phyloP scores from a whole-genome alignment of 2,797 vertebrate species.

The Coreius guichenoti region DNA sequence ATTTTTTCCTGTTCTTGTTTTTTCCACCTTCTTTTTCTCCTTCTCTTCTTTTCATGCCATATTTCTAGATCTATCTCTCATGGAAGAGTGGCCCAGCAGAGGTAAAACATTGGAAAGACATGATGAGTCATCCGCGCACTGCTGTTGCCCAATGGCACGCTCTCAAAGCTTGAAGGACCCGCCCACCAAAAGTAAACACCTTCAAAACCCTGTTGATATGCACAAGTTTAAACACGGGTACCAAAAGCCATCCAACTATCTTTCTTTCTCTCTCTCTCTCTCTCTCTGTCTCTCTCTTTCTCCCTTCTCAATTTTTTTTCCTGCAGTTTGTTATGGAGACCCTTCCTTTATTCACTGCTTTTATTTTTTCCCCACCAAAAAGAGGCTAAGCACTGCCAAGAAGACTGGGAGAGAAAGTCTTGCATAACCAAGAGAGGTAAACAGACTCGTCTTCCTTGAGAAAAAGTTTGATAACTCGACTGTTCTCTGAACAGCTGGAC shows the following conservation, averaged over 20 bases:
- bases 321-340: conserved; percentile 38
- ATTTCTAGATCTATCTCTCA: conserved; percentile 94
- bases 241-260: conserved; percentile 63
- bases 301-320: conserved; percentile 42
- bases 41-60: background rate
- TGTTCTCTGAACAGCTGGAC: conserved; percentile 36
- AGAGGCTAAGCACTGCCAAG: conserved; percentile 63
- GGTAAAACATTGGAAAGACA: conserved; percentile 99
- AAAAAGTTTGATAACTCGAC: conserved; percentile 27
- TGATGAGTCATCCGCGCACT: conserved; percentile 94
- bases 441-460: conserved; percentile 50
- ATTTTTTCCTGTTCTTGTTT: conserved; percentile 14
- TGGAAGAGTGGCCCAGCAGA: conserved; percentile 99
- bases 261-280: conserved; percentile 45
- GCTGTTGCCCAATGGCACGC: conserved; percentile 98
- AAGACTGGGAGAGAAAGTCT: conserved; percentile 40
- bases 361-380: conserved; percentile 45
- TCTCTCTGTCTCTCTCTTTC: conserved; percentile 44
- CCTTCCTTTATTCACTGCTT: conserved; percentile 18
- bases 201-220: conserved; percentile 67
- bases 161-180: conserved; percentile 89
- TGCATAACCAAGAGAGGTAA: conserved; percentile 29
- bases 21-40: background rate
- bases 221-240: conserved; percentile 69
- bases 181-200: conserved; percentile 62